These are phyloP conservation scores for Oedothorax gibbosus DNA, from an alignment of 1,140 invertebrate species.

Conservation along the genomic window DNA sequence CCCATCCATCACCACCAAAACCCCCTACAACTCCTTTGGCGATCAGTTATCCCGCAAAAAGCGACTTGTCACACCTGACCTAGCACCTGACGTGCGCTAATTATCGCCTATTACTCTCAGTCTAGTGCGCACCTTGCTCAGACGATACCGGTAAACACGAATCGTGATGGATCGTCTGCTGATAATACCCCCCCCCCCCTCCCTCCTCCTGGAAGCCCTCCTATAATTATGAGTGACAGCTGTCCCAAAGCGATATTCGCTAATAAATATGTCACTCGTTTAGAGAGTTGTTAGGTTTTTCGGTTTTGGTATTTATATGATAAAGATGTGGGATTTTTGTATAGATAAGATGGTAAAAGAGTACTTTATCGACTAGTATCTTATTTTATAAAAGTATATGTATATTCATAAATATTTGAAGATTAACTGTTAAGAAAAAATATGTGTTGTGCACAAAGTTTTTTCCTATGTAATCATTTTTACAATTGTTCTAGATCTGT, in stretches of 20 bases:
- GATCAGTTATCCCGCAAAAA: neutral
- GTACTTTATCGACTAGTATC: no score
- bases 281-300: neutral
- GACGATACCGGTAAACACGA: constrained; percentile 21
- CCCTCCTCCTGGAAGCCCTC: neutral
- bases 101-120: constrained; percentile 27
- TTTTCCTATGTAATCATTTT: no score
- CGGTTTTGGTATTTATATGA: no score
- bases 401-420: no score
- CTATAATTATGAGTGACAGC: constrained; percentile 7
- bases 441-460: no score
- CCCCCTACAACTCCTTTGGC: neutral
- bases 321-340: no score
- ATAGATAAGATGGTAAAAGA: no score
- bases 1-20: no score
- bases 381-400: no score
- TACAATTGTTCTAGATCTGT: no score
- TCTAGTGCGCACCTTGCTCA: neutral
- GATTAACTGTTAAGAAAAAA: no score
- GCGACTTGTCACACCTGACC: neutral
- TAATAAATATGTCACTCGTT: neutral
- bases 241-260: neutral
- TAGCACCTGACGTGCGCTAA: neutral
- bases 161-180: constrained; percentile 9
- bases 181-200: neutral